Evolutionary conservation across 2,113 vertebrate genomes (phyloP).

Genomic region (cat (Felis catus)): F.catus_Fca126_mat1.0 CM031416.1:76311501-76312000

Average conservation of each 20-base stretch:
- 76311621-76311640: too few species aligned
- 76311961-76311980: not conserved
- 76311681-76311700: too few species aligned
- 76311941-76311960: not conserved
- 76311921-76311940: not conserved
- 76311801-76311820: too few species aligned
- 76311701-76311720: too few species aligned
- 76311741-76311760: too few species aligned
- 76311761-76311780: too few species aligned
- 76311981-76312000: not conserved
- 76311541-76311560: not conserved
- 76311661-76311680: too few species aligned
- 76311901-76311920: not conserved
- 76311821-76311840: not conserved
- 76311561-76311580: not conserved
- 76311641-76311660: too few species aligned
- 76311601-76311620: too few species aligned
- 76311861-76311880: not conserved
- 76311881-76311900: not conserved
- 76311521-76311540: not conserved
- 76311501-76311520: not conserved
- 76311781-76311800: too few species aligned
- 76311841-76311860: not conserved
- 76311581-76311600: not conserved
- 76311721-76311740: too few species aligned